phyloP scores from a whole-genome alignment of 2,888 invertebrate species.

The Sarcophaga rosellei region DNA sequence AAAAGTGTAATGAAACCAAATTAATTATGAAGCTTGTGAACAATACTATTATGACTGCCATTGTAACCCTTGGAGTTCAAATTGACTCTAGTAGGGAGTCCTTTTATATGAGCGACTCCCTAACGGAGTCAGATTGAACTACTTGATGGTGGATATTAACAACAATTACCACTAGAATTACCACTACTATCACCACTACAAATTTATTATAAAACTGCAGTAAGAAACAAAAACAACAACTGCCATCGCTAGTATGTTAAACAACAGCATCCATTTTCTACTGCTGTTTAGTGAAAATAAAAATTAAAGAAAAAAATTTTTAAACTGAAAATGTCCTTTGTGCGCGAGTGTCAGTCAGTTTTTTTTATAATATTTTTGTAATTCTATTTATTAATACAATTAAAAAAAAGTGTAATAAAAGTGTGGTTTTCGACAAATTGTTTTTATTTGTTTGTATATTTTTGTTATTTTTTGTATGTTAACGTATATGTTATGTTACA shows the following conservation, averaged over 20 bases:
- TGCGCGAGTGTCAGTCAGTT: slow-evolving; percentile 4
- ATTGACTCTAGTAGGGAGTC: slow-evolving; percentile 99
- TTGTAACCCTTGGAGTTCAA: slow-evolving; percentile 91
- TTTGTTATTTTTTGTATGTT: neutral
- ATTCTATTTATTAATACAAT: neutral
- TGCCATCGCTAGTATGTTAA: neutral
- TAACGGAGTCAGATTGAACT: slow-evolving; percentile 99
- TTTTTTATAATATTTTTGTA: neutral
- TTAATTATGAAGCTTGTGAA: neutral
- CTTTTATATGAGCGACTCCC: slow-evolving; percentile 95
- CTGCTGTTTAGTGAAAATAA: too few relatives aligned
- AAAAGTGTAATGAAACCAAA: slow-evolving; percentile 1
- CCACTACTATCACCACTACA: slow-evolving; percentile 58
- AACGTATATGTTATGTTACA: slow-evolving; percentile 18
- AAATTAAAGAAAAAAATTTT: too few relatives aligned
- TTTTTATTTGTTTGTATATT: neutral
- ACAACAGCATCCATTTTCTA: neutral
- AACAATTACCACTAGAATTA: slow-evolving; percentile 62
- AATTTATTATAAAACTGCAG: neutral
- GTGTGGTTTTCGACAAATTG: slow-evolving; percentile 35
- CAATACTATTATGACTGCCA: neutral
- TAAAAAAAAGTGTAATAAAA: slow-evolving; percentile 8
- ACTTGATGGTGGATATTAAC: slow-evolving; percentile 85
- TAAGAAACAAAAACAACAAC: neutral
- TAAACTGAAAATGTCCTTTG: too few relatives aligned